Base-by-base conservation (phyloP, 2,888 invertebrate species). In the Netelia virgata region DNA sequence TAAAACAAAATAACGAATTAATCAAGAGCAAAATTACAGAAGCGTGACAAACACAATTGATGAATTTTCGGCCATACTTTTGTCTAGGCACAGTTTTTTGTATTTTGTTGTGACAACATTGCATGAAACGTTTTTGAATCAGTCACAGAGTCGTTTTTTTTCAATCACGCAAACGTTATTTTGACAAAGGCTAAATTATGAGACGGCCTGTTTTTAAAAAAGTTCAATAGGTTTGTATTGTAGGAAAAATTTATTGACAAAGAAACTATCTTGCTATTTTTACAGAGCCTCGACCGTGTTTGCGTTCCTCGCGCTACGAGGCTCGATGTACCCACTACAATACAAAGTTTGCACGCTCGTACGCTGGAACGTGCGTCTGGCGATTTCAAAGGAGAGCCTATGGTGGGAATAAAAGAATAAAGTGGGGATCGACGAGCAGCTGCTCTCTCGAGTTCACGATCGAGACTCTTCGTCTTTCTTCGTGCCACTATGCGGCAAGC, bases 401-500 rank as follows among this genome's bases (percentile, higher is more conserved):
- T 43, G 18, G 23, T 20, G 59, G 73, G 59, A 73, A 50, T 28
- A 47, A 70, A 47, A 43, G 53, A 43, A 50, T 41, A n/a, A 43
- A 70, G 50, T 43, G 28, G 70, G 70, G 20, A 70, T 47, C 28
- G 70, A 53, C 23, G 16, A 47, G 47, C 70, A 47, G 47, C 47
- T 50, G 28, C 11, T 47, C 11, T 47, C 47, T 10, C 47, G 47
- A 47, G 47, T 36, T 36, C 36, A 36, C 36, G 36, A 36, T 36
- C 55, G n/a, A 61, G 75, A 41, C 43, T 68, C 74, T 76, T 66
- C 57, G 66, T 76, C 66, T 55, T 41, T 66, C 66, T 57, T 66
- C 66, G 66, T 55, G 47, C 55, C 66, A 66, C 66, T 66, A 64
- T 64, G 64, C 64, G 64, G 64, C 41, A 64, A 64, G 10, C 23